Percentiles rank a stretch among this genome's conserved stretches.
Conservation (phyloP, 2,797 vertebrate genomes). For the Epinephelus awoara region DNA sequence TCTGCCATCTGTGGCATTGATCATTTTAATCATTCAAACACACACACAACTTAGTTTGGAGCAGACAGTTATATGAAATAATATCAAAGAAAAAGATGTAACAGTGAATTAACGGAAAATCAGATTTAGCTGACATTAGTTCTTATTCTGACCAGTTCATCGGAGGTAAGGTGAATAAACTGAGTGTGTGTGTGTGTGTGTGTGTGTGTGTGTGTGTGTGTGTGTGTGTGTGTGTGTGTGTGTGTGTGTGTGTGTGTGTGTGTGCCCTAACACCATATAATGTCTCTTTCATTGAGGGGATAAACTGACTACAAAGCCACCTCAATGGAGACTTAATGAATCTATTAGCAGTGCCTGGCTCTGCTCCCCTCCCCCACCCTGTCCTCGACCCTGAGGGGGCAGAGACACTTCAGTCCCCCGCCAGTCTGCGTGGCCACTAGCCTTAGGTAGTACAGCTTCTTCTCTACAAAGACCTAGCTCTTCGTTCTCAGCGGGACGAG, state of each 20-base stretch:
- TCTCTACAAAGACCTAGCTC: conserved; percentile 75
- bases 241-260: conserved; percentile 20
- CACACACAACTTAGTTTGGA: conserved; percentile 2
- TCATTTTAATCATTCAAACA: not conserved
- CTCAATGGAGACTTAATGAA: conserved; percentile 83
- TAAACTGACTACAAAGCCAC: conserved; percentile 82
- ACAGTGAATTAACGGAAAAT: not conserved
- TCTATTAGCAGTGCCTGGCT: conserved; percentile 81
- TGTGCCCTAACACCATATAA: conserved; percentile 72
- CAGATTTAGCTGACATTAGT: not conserved
- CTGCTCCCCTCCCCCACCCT: conserved; percentile 43
- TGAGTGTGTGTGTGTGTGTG: conserved; percentile 7
- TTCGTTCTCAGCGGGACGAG: conserved; percentile 69
- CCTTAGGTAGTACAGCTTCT: conserved; percentile 68
- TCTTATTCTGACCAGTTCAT: not conserved
- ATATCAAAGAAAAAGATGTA: not conserved
- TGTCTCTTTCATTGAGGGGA: conserved; percentile 84
- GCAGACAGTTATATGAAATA: not conserved
- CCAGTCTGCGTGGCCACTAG: conserved; percentile 62
- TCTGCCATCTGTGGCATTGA: too few relatives aligned
- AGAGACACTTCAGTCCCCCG: conserved; percentile 44
- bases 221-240: not conserved
- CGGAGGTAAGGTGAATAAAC: conserved; percentile 20
- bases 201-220: conserved; percentile 24
- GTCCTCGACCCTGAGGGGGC: conserved; percentile 67